Evolutionary conservation across 2,797 vertebrate genomes (phyloP).

Genomic region (Onychomys leucogaster): DNA sequence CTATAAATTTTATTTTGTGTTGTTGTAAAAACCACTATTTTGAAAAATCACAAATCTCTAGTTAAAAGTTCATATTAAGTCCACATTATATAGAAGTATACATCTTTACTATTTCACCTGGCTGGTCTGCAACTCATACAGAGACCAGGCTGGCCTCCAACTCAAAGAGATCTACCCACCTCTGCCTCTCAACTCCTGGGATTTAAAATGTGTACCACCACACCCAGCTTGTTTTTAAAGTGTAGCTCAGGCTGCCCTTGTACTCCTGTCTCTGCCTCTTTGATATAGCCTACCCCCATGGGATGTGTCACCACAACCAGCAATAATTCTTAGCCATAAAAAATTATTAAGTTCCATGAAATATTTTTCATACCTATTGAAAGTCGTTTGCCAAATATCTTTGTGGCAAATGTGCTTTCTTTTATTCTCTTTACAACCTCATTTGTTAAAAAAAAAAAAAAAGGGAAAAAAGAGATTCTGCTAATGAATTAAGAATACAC

Average conservation of each 20-base stretch:
- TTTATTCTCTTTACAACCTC: background rate
- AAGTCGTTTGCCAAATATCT: constrained; percentile 27
- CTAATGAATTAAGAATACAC: background rate
- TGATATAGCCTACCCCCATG: background rate
- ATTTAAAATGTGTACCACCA: background rate
- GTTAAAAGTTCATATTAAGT: constrained; percentile 52
- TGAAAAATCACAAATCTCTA: constrained; percentile 61
- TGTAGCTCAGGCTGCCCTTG: background rate
- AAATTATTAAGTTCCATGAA: background rate
- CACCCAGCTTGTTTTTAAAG: background rate
- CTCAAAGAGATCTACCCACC: background rate
- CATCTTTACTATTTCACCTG: constrained; percentile 36
- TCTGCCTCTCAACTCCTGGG: background rate
- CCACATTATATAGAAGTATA: constrained; percentile 43
- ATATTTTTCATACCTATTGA: constrained; percentile 7
- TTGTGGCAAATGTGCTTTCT: constrained; percentile 4
- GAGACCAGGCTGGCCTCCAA: no score
- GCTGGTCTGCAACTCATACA: background rate
- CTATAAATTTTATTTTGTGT: constrained; percentile 57
- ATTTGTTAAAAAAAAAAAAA: background rate
- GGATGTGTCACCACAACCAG: no score
- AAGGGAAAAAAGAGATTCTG: constrained; percentile 27
- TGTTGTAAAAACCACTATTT: constrained; percentile 47
- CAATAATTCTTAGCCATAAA: constrained; percentile 39
- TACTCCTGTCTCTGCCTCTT: background rate